Conservation (phyloP, 2,113 vertebrate species). For the Oncorhynchus nerka region DNA sequence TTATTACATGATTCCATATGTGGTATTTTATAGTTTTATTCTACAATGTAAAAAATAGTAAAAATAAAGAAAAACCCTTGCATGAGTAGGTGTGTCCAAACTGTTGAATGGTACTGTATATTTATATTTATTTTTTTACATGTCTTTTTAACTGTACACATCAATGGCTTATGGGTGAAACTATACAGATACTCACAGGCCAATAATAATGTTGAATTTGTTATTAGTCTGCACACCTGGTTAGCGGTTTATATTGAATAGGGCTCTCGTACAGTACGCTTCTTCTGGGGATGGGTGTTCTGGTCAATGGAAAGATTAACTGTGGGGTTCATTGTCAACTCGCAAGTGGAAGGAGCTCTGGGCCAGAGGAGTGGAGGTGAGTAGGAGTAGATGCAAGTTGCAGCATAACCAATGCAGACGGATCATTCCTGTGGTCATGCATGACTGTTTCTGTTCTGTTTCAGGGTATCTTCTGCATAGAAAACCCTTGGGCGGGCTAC, state of each 20-base stretch:
- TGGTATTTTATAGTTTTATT: too few relatives aligned
- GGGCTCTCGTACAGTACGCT: background rate
- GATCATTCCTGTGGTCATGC: slow-evolving; percentile 16
- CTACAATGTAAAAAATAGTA: too few relatives aligned
- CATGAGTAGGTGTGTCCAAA: too few relatives aligned
- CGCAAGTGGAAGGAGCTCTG: slow-evolving; percentile 52
- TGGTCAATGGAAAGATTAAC: background rate
- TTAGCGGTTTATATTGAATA: slow-evolving; percentile 8
- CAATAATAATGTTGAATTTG: background rate
- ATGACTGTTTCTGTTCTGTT: background rate
- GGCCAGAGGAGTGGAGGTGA: slow-evolving; percentile 2
- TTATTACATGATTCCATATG: too few relatives aligned
- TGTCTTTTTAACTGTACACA: background rate
- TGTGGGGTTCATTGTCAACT: slow-evolving; percentile 76
- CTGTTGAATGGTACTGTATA: too few relatives aligned
- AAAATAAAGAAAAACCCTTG: too few relatives aligned
- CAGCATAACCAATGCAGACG: slow-evolving; percentile 15
- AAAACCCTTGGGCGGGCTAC: too few relatives aligned
- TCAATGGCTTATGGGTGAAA: background rate
- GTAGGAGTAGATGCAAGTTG: slow-evolving; percentile 4
- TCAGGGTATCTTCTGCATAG: too few relatives aligned
- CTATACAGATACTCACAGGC: background rate
- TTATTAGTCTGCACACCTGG: background rate
- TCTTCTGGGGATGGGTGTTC: background rate
- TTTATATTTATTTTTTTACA: too few relatives aligned